Percentiles rank a stretch among this genome's conserved stretches.
Evolutionary conservation across 2,888 invertebrate species (phyloP).

Genomic region (Galeruca laticollis): DNA sequence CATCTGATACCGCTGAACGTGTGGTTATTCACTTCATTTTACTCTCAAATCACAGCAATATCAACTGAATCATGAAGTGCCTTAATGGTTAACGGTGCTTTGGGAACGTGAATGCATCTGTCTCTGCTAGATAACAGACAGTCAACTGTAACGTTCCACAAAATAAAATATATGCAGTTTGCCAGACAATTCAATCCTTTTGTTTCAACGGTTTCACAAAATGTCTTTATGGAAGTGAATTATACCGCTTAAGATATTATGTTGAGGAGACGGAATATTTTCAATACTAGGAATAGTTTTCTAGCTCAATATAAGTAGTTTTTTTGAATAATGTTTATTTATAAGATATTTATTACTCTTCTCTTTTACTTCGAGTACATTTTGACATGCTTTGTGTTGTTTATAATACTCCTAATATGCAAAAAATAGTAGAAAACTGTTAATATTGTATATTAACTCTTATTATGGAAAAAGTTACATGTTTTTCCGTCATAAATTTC

Average conservation of each 20-base stretch:
- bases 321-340: too few species aligned
- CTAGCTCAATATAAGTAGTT: too few species aligned
- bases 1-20: slow-evolving; percentile 34
- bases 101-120: slow-evolving; percentile 25
- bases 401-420: too few species aligned
- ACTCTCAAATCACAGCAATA: slow-evolving; percentile 42
- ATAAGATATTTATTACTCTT: too few species aligned
- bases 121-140: background rate
- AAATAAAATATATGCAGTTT: background rate
- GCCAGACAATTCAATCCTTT: background rate
- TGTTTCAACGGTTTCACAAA: background rate
- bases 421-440: too few species aligned
- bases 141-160: background rate
- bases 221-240: background rate
- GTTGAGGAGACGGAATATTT: too few species aligned
- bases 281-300: too few species aligned
- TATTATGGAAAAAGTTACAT: too few species aligned
- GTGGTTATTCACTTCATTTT: slow-evolving; percentile 44
- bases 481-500: too few species aligned
- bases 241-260: background rate
- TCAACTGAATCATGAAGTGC: slow-evolving; percentile 21
- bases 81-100: background rate
- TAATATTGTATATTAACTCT: too few species aligned
- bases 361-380: too few species aligned
- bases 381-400: too few species aligned